Evolutionary conservation across 2,113 vertebrate species (phyloP).

Genomic region (Otocyon megalotis): DNA sequence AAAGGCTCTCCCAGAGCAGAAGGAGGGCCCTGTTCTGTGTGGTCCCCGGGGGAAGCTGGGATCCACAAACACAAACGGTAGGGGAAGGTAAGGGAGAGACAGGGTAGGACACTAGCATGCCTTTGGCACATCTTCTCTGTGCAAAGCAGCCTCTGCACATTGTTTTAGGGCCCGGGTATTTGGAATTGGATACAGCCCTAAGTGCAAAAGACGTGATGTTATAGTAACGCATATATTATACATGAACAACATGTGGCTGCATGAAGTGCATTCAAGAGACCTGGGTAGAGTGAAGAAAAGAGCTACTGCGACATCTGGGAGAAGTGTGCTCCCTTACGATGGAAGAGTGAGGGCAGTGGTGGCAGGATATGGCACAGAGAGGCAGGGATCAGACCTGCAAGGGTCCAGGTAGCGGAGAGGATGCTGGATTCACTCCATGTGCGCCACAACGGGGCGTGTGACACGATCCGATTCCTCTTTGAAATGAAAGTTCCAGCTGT

Average conservation of each 20-base stretch:
- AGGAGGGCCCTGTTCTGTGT: no score
- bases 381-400: background rate
- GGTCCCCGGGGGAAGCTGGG: background rate
- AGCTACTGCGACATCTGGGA: background rate
- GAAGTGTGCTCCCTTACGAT: background rate
- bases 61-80: background rate
- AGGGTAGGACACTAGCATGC: rapidly evolving
- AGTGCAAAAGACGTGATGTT: no score
- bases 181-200: background rate
- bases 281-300: background rate
- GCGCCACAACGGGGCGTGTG: background rate
- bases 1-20: background rate
- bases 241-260: background rate
- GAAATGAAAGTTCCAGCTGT: background rate
- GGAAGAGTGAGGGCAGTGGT: background rate
- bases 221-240: background rate
- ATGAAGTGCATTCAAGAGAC: background rate
- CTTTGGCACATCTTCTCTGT: background rate
- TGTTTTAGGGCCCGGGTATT: background rate
- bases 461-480: background rate
- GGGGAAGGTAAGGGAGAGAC: background rate
- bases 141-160: background rate
- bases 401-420: background rate
- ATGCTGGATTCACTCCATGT: background rate
- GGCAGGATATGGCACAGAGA: background rate